Percentiles rank a stretch among this genome's conserved stretches.
Evolutionary conservation across 2,113 vertebrate genomes (phyloP).

Genomic region (Sinocyclocheilus anshuiensis): DNA sequence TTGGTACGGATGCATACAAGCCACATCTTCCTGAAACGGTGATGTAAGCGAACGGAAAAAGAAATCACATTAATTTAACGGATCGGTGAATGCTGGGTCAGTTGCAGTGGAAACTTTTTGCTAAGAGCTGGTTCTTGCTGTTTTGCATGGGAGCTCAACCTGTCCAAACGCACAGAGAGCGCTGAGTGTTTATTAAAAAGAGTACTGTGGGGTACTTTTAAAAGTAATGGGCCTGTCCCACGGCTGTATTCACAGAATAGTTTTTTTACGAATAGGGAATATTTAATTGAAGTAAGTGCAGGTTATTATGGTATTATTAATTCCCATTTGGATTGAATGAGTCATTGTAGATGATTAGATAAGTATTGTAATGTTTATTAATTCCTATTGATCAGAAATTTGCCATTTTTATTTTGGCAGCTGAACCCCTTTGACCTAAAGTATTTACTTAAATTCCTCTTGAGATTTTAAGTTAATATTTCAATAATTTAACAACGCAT

Average conservation of each 20-base stretch:
- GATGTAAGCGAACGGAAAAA: slow-evolving; percentile 51
- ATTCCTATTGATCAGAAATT: neutral
- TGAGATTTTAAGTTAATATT: neutral
- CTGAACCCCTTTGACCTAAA: neutral
- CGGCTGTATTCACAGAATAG: neutral
- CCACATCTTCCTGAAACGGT: slow-evolving; percentile 33
- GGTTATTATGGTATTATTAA: neutral
- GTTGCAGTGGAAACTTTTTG: slow-evolving; percentile 45
- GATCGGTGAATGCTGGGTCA: slow-evolving; percentile 9
- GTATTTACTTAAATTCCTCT: neutral
- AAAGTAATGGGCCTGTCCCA: neutral
- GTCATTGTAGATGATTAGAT: neutral
- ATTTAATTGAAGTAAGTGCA: neutral
- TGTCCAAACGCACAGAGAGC: slow-evolving; percentile 35
- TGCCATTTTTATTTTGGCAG: neutral
- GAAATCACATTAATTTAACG: slow-evolving; percentile 56
- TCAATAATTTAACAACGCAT: neutral
- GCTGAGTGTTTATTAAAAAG: neutral
- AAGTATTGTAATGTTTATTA: neutral
- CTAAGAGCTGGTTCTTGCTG: slow-evolving; percentile 17
- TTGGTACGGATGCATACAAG: slow-evolving; percentile 3
- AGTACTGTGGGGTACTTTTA: neutral
- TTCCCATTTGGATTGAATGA: neutral
- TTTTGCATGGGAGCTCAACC: slow-evolving; percentile 32
- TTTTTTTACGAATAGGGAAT: neutral